These are phyloP conservation scores for Adineta ricciae DNA, from an alignment of 2,888 invertebrate species.

Conservation along the genomic window DNA sequence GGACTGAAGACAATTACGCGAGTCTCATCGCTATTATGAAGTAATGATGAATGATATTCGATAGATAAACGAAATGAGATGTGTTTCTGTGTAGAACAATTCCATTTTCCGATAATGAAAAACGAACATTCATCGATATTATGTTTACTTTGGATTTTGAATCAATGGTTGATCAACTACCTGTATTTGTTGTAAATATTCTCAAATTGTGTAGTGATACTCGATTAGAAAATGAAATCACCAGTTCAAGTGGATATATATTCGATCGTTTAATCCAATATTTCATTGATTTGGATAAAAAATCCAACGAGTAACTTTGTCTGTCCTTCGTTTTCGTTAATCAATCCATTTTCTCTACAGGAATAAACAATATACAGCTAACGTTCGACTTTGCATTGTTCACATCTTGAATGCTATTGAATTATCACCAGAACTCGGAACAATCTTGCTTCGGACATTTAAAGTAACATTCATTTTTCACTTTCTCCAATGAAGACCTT, in stretches of 20 bases:
- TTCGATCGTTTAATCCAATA: background rate
- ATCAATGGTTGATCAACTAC: background rate
- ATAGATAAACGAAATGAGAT: background rate
- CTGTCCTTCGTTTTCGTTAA: background rate
- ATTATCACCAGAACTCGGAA: background rate
- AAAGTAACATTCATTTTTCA: background rate
- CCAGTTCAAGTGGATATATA: background rate
- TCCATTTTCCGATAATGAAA: background rate
- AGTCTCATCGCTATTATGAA: background rate
- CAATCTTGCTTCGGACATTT: background rate
- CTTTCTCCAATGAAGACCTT: too few relatives aligned
- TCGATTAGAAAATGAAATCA: background rate
- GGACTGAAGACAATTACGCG: background rate
- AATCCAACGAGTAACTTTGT: background rate
- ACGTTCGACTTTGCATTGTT: background rate
- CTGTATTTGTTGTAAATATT: background rate
- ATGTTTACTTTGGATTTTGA: slow-evolving; percentile 12
- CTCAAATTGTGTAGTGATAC: background rate
- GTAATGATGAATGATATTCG: background rate
- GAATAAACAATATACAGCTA: slow-evolving; percentile 6
- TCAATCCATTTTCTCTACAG: background rate
- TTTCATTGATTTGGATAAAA: background rate
- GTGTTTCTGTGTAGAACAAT: background rate
- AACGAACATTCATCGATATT: background rate
- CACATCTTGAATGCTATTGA: slow-evolving; percentile 1